Percentiles rank a stretch among this genome's conserved stretches.
phyloP scores from a whole-genome alignment of 2,797 vertebrate genomes.

The Pseudocheirus occidentalis region DNA sequence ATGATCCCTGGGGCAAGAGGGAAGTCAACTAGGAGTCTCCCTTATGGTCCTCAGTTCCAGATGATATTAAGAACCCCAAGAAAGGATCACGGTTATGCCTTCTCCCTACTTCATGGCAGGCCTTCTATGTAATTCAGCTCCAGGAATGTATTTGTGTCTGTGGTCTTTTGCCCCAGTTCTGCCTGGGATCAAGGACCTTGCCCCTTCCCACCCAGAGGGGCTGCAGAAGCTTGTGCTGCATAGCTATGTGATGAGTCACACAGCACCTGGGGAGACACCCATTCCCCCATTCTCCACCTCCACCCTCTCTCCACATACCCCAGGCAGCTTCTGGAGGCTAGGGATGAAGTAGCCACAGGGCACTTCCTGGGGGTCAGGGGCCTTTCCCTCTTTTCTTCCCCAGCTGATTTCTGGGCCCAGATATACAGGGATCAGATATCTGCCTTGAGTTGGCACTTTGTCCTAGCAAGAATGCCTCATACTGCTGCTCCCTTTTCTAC shows the following conservation, averaged over 20 bases:
- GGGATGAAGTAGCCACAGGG: background rate
- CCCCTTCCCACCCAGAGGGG: background rate
- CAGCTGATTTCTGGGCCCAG: background rate
- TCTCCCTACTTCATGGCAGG: background rate
- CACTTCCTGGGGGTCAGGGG: background rate
- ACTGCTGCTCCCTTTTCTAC: background rate
- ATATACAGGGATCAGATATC: background rate
- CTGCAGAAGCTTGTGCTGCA: background rate
- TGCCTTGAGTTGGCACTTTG: background rate
- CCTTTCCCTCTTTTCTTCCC: background rate
- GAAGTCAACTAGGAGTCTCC: background rate
- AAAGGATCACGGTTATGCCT: background rate
- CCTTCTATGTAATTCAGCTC: background rate
- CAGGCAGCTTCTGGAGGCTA: background rate
- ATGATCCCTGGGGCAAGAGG: background rate
- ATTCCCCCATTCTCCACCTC: background rate
- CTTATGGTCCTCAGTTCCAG: background rate
- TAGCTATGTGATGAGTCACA: background rate
- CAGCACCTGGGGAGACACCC: background rate
- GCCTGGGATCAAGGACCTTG: background rate
- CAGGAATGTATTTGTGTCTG: background rate
- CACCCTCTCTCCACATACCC: background rate
- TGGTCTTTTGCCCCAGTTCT: background rate
- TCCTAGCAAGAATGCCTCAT: background rate
- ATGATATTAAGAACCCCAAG: background rate